These are phyloP conservation scores for Ostrea edulis DNA, from an alignment of 1,140 invertebrate species.

Conservation along the genomic window DNA sequence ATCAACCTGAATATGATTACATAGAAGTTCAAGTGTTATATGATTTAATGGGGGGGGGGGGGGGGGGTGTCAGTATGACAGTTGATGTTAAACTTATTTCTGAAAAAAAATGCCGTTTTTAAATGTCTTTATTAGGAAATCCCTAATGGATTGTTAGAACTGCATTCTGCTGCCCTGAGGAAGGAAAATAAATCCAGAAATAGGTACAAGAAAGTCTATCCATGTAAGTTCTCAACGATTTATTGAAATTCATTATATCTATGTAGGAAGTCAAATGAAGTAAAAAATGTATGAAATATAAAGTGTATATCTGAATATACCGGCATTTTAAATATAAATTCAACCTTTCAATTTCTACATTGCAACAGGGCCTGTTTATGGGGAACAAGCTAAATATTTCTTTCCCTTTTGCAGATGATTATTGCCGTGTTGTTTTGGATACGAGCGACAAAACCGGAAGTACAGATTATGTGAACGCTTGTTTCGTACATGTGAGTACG, in stretches of 20 bases:
- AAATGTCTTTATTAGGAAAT: constrained; percentile 14
- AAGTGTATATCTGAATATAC: too few relatives aligned
- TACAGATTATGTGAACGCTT: constrained; percentile 31
- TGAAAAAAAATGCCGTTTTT: not conserved
- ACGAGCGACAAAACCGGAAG: not conserved
- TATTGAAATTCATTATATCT: too few relatives aligned
- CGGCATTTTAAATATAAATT: too few relatives aligned
- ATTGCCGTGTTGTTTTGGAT: not conserved
- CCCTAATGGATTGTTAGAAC: constrained; percentile 29
- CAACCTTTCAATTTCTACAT: too few relatives aligned
- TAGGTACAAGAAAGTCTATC: constrained; percentile 30
- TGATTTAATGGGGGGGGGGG: too few relatives aligned
- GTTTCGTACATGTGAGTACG: constrained; percentile 40
- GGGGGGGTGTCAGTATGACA: too few relatives aligned
- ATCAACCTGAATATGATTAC: not conserved
- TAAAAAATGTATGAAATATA: too few relatives aligned
- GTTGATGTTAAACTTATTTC: too few relatives aligned
- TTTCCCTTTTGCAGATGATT: constrained; percentile 32
- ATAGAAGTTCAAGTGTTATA: too few relatives aligned
- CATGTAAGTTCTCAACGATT: constrained; percentile 12
- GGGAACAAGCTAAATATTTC: not conserved
- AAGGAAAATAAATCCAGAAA: constrained; percentile 28
- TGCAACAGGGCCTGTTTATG: too few relatives aligned
- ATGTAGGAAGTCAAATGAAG: too few relatives aligned
- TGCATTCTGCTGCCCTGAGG: not conserved